phyloP scores from a whole-genome alignment of 2,888 invertebrate species.

The Microctonus aethiopoides region DNA sequence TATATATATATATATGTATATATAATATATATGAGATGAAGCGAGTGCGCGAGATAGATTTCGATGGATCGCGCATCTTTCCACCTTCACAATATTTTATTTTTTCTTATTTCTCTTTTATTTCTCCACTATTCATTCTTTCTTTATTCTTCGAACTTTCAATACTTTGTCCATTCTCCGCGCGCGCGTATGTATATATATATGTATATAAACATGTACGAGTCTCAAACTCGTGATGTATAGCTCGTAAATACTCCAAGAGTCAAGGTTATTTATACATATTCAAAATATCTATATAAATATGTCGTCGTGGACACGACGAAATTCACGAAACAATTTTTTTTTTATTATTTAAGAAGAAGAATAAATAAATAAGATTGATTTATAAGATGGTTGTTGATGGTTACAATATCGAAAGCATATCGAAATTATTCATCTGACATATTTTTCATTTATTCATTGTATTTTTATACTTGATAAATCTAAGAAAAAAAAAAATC shows the following conservation, averaged over 20 bases:
- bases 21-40: too few relatives aligned
- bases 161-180: conserved; percentile 23
- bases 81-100: conserved; percentile 18
- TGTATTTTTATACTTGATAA: background rate
- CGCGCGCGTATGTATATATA: too few relatives aligned
- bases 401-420: background rate
- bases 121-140: background rate
- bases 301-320: conserved; percentile 14
- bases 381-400: conserved; percentile 11
- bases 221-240: conserved; percentile 44
- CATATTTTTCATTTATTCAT: background rate
- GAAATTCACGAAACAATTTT: conserved; percentile 16
- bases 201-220: conserved; percentile 16
- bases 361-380: conserved; percentile 25
- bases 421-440: background rate
- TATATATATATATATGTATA: too few relatives aligned
- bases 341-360: background rate
- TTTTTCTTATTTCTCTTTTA: background rate
- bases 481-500: background rate
- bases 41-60: conserved; percentile 36
- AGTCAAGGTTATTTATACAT: conserved; percentile 33
- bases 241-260: conserved; percentile 40
- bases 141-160: conserved; percentile 16
- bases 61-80: conserved; percentile 39
- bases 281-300: conserved; percentile 33